Conservation (phyloP, 1,140 invertebrate species). For the Eurytemora carolleeae region DNA sequence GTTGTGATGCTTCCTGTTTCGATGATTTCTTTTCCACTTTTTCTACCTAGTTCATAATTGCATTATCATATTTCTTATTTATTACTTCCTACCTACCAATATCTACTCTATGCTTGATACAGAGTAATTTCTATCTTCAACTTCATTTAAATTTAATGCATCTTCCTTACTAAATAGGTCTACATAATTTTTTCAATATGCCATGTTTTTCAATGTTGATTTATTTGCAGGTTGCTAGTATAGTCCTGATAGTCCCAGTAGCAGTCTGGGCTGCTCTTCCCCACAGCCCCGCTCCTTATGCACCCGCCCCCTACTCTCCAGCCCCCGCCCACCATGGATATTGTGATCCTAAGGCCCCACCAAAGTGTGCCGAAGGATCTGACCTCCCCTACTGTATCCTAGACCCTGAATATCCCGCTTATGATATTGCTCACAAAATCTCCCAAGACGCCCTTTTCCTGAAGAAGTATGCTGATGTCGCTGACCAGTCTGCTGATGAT, state of each 20-base stretch:
- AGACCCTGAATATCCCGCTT: constrained; percentile 19
- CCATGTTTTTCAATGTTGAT: neutral
- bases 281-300: neutral
- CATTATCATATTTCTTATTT: too few relatives aligned
- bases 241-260: neutral
- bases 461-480: constrained; percentile 20
- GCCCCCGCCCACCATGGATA: constrained; percentile 23
- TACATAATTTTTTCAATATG: too few relatives aligned
- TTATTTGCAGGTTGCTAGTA: neutral
- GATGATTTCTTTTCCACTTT: too few relatives aligned
- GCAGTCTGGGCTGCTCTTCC: neutral
- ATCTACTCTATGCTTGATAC: too few relatives aligned
- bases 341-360: constrained; percentile 20
- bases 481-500: constrained; percentile 20
- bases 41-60: too few relatives aligned
- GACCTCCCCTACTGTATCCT: constrained; percentile 18
- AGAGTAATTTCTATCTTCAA: too few relatives aligned
- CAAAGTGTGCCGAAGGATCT: constrained; percentile 18
- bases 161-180: too few relatives aligned
- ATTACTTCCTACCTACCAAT: too few relatives aligned
- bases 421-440: constrained; percentile 19
- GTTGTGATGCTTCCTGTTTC: too few relatives aligned
- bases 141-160: too few relatives aligned
- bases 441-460: constrained; percentile 17
- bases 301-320: constrained; percentile 22